Conservation (phyloP, 2,113 vertebrate species). For the Pelodiscus sinensis region DNA sequence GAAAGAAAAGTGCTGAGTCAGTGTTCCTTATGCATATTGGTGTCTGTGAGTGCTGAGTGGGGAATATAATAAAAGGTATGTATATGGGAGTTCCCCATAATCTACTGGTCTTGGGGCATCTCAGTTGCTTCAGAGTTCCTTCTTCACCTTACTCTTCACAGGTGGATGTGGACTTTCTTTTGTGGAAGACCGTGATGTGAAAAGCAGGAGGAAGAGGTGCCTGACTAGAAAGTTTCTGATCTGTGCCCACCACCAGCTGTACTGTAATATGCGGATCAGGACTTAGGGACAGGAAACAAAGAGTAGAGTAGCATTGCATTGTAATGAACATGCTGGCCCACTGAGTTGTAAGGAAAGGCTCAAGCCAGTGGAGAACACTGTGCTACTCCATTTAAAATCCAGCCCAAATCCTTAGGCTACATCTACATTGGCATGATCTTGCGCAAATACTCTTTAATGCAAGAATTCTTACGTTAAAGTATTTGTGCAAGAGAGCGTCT, state of each 20-base stretch:
- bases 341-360: background rate
- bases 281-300: background rate
- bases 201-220: too few species aligned
- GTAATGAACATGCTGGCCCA: background rate
- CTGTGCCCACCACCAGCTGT: background rate
- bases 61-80: background rate
- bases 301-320: background rate
- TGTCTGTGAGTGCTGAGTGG: background rate
- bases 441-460: too few species aligned
- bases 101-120: background rate
- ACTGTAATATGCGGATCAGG: background rate
- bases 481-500: too few species aligned
- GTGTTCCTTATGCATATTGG: background rate
- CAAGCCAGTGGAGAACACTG: slow-evolving; percentile 7
- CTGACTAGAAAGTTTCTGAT: background rate
- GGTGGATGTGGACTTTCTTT: background rate
- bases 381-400: background rate
- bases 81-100: background rate
- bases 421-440: too few species aligned
- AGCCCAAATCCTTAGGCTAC: too few species aligned
- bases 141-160: background rate
- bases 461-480: too few species aligned
- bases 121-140: background rate
- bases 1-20: background rate
- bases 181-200: background rate